Percentiles rank a stretch among this genome's conserved stretches.
These are phyloP conservation scores for Apis florea DNA, from an alignment of 1,140 invertebrate genomes.

Conservation along the genomic window DNA sequence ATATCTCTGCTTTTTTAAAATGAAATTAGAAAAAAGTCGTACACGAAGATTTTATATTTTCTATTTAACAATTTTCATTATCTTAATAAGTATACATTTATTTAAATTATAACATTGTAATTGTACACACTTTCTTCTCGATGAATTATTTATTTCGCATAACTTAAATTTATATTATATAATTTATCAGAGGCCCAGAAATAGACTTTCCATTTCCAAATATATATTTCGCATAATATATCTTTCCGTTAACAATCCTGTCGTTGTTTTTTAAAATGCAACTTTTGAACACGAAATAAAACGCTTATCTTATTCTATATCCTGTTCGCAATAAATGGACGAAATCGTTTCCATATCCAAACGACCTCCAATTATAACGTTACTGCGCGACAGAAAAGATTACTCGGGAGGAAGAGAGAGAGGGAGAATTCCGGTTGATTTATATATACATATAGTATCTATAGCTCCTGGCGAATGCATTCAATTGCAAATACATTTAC, in stretches of 20 bases:
- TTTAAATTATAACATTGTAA: too few species aligned
- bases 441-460: not conserved
- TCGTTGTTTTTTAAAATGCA: not conserved
- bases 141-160: too few species aligned
- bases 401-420: too few species aligned
- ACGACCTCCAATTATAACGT: conserved; percentile 4
- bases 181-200: not conserved
- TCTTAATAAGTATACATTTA: too few species aligned
- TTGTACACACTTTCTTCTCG: too few species aligned
- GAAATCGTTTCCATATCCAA: not conserved
- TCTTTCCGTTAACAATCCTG: not conserved
- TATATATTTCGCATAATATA: not conserved
- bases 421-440: conserved; percentile 6
- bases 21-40: too few species aligned
- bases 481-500: conserved; percentile 34
- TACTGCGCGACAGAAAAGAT: not conserved
- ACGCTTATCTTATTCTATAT: not conserved
- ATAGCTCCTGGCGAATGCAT: conserved; percentile 6
- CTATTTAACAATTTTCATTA: too few species aligned
- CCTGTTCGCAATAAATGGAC: not conserved
- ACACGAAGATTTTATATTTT: too few species aligned
- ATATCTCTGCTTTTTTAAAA: too few species aligned
- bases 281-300: not conserved
- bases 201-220: not conserved
- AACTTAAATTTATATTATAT: too few species aligned